Conservation (phyloP, 2,113 vertebrate species). For the Conger conger region DNA sequence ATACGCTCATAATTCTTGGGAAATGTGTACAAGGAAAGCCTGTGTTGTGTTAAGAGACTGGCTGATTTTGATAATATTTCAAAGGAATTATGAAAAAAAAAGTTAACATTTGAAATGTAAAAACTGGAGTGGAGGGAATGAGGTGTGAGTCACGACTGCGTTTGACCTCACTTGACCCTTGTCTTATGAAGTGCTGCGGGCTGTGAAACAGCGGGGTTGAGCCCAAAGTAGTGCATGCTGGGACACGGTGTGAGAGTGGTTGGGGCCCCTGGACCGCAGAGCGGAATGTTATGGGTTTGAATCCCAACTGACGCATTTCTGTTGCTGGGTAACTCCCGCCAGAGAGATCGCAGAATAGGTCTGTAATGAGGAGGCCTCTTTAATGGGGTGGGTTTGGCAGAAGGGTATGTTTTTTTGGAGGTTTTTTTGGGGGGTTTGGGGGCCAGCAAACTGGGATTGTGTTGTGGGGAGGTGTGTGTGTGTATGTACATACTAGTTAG, state of each 20-base stretch:
- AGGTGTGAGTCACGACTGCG: background rate
- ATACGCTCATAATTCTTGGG: background rate
- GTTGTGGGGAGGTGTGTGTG: slow-evolving; percentile 22
- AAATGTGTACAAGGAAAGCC: background rate
- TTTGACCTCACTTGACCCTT: background rate
- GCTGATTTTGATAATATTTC: background rate
- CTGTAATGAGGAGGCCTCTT: slow-evolving; percentile 29
- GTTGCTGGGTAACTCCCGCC: background rate
- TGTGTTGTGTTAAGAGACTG: background rate
- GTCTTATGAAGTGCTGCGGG: background rate
- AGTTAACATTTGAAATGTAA: background rate
- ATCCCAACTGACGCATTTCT: background rate
- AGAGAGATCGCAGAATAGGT: background rate
- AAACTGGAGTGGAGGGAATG: background rate
- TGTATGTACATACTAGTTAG: slow-evolving; percentile 36
- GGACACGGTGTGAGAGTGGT: too few relatives aligned
- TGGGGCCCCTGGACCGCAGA: background rate
- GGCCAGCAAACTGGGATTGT: slow-evolving; percentile 35
- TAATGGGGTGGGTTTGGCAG: slow-evolving; percentile 32
- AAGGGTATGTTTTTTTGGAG: background rate
- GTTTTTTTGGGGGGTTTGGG: too few relatives aligned
- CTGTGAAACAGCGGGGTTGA: too few relatives aligned
- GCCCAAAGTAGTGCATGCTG: too few relatives aligned
- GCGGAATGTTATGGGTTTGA: background rate
- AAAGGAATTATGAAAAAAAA: background rate